These are phyloP conservation scores for Zaprionus ghesquierei DNA, from an alignment of 1,140 invertebrate species.

Conservation along the genomic window DNA sequence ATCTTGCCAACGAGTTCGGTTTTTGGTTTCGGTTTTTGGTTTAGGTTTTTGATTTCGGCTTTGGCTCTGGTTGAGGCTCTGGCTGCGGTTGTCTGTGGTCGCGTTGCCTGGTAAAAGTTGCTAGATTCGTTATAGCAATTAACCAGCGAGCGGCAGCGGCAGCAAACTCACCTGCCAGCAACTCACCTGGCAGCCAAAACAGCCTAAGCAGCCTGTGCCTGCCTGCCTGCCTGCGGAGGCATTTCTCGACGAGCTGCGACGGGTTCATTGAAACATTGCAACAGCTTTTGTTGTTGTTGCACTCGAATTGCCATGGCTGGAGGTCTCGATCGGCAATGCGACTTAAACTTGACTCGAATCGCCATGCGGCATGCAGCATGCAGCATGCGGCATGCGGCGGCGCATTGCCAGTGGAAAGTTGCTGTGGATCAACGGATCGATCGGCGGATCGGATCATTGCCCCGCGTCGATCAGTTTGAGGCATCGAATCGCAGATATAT, in stretches of 20 bases:
- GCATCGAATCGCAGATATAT: not conserved
- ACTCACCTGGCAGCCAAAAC: slow-evolving; percentile 55
- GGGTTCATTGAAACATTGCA: slow-evolving; percentile 73
- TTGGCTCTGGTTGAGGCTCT: slow-evolving; percentile 32
- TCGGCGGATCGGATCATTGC: not conserved
- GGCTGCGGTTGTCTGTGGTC: slow-evolving; percentile 3
- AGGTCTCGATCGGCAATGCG: slow-evolving; percentile 57
- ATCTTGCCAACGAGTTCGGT: slow-evolving; percentile 9
- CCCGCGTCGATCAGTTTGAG: not conserved
- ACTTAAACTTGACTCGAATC: slow-evolving; percentile 75
- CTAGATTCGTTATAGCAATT: slow-evolving; percentile 79
- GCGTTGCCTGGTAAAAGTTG: slow-evolving; percentile 64
- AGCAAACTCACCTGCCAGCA: slow-evolving; percentile 5
- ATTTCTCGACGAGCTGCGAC: slow-evolving; percentile 17
- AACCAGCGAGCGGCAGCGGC: slow-evolving; percentile 35
- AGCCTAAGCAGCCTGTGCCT: no score
- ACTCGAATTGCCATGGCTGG: slow-evolving; percentile 42
- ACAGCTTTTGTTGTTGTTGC: slow-evolving; percentile 14
- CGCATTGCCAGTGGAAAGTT: slow-evolving; percentile 58
- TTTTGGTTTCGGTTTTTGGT: slow-evolving; percentile 6
- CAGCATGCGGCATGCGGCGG: slow-evolving; percentile 28
- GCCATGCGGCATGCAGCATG: slow-evolving; percentile 33
- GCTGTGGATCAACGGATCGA: not conserved
- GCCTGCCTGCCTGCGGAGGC: not conserved
- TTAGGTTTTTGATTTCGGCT: slow-evolving; percentile 40